Conservation (phyloP, 2,113 vertebrate species). For the Corydoras sp. region DNA sequence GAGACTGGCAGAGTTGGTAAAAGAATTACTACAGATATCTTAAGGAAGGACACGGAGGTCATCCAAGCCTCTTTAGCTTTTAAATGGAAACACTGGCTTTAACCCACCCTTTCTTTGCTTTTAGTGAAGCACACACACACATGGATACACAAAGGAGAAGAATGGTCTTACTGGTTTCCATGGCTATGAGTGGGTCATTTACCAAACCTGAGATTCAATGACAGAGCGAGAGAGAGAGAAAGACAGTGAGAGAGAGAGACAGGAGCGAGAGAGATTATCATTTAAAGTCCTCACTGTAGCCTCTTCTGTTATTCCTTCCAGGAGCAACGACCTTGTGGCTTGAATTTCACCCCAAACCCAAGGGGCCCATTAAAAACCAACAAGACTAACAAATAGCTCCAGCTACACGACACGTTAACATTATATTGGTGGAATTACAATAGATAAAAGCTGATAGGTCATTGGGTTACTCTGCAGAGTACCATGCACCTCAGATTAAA, state of each 20-base stretch:
- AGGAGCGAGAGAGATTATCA: constrained; percentile 42
- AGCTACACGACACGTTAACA: background rate
- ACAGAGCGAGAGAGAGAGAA: constrained; percentile 36
- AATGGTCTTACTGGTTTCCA: constrained; percentile 62
- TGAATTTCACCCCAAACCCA: constrained; percentile 37
- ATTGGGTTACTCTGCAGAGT: too few species aligned
- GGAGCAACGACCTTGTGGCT: constrained; percentile 52
- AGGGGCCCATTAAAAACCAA: constrained; percentile 35
- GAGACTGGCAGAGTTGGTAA: constrained; percentile 52
- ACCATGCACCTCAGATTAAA: too few species aligned
- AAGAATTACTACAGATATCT: constrained; percentile 61
- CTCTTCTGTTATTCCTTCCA: constrained; percentile 54
- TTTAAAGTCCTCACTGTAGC: constrained; percentile 48
- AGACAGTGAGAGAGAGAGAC: background rate
- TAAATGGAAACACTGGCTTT: constrained; percentile 53
- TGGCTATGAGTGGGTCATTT: constrained; percentile 53
- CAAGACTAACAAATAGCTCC: constrained; percentile 24
- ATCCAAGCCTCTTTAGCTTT: constrained; percentile 51
- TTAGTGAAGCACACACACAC: constrained; percentile 40
- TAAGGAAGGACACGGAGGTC: constrained; percentile 38
- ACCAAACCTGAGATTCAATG: constrained; percentile 15
- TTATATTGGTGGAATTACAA: background rate
- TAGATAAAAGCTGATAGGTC: too few species aligned
- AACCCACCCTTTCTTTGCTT: constrained; percentile 46
- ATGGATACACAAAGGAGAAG: constrained; percentile 32